Conservation (phyloP, 2,113 vertebrate species). For the Turnix velox region DNA sequence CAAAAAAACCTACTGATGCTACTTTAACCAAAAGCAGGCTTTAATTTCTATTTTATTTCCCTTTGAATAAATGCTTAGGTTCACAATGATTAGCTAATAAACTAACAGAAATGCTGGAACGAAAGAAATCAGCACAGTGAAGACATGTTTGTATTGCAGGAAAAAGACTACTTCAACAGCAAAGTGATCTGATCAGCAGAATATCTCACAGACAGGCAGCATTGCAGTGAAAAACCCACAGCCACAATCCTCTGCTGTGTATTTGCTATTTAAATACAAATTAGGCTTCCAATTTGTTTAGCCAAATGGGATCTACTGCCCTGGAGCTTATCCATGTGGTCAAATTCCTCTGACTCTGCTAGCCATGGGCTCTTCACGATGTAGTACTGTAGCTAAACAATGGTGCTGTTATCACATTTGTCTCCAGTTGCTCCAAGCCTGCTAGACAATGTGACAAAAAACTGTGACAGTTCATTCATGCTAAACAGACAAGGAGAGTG, state of each 20-base stretch:
- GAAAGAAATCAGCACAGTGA: not conserved
- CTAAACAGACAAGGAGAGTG: not conserved
- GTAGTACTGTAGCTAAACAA: not conserved
- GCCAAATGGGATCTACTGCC: not conserved
- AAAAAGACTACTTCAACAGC: not conserved
- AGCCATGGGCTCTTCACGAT: not conserved
- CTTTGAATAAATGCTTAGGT: not conserved
- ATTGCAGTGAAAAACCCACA: rapidly evolving
- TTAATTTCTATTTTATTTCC: not conserved
- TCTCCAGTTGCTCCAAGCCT: conserved; percentile 3
- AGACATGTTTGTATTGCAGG: not conserved
- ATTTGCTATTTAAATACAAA: not conserved
- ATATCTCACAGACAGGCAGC: not conserved
- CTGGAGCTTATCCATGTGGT: not conserved
- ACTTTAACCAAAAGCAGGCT: not conserved
- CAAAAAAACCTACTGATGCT: not conserved
- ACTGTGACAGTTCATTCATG: not conserved
- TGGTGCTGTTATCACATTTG: not conserved
- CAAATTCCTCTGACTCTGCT: not conserved
- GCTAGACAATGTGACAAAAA: not conserved
- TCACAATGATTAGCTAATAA: not conserved
- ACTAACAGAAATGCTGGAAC: not conserved
- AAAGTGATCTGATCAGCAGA: not conserved
- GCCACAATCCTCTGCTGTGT: not conserved
- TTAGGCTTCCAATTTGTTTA: not conserved